Base-by-base conservation (phyloP, 2,113 vertebrate species). In the Hydropotes inermis region DNA sequence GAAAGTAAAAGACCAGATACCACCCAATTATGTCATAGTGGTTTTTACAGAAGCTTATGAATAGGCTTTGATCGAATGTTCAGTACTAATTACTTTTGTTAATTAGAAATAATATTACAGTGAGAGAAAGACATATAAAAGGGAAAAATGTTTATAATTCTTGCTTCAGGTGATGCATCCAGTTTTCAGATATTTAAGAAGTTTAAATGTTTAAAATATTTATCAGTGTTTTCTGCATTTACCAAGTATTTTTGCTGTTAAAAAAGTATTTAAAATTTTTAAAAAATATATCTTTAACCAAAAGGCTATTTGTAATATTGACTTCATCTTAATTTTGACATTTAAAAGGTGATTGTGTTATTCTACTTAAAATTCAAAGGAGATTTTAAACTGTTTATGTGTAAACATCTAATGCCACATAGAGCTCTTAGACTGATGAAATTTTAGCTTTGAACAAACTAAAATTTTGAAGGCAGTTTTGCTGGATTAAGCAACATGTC, bases 21-120 rank as follows among this genome's bases (percentile, higher is more conserved):
- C 47, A 16, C 0, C 43, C 39, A 39, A 5, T n/a, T 94, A 36
- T 79, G 2, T 58, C 13, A 47, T 21, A 60, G 15, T 89, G 12
- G 17, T 87, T 91, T 97, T 28, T 82, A 19, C 1, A 89, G 6
- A 52, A 94, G 83, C 2, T 87, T 87, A 83, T 11, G 21, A 16
- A 14, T 86, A 61, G 81, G 5, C 45, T 14, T 95, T 61, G 33
- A 84, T 92, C 45, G 25, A 88, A n/a, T 67, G 12, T 3, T 78
- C 13, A 86, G 30, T 76, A 85, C 16, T 58, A 91, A 25, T 84
- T 82, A 43, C 30, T 97, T 96, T 93, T 95, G 27, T 83, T 95
- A 70, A 52, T 89, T 87, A 82, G 87, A 86, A 96, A 60, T 85
- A 60, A 70, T 85, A 89, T 54, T 93, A 55, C 91, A 36, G 23